Conservation (phyloP, 2,113 vertebrate species). For the Menidia beryllina region DNA sequence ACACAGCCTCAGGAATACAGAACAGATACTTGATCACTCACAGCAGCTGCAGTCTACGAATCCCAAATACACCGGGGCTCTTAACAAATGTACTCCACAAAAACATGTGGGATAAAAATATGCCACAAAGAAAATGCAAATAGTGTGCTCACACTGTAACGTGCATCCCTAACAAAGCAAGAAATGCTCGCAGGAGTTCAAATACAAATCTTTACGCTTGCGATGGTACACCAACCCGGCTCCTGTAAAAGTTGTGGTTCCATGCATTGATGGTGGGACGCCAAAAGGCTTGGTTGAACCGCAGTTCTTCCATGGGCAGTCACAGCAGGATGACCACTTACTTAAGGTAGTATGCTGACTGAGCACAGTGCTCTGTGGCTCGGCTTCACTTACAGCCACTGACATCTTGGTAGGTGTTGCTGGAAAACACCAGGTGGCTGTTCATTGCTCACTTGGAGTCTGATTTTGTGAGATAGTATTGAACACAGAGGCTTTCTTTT, state of each 20-base stretch:
- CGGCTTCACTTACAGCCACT: conserved; percentile 22
- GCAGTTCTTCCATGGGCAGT: conserved; percentile 45
- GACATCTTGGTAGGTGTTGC: neutral
- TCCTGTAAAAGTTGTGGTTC: conserved; percentile 24
- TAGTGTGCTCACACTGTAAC: conserved; percentile 23
- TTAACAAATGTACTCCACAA: conserved; percentile 25
- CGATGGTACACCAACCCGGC: conserved; percentile 13
- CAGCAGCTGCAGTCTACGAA: conserved; percentile 55
- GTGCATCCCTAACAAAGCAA: conserved; percentile 23
- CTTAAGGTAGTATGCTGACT: conserved; percentile 40
- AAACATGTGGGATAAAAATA: conserved; percentile 39
- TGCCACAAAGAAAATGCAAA: conserved; percentile 47
- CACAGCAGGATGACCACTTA: conserved; percentile 40
- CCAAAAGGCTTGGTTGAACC: conserved; percentile 41
- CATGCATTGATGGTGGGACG: conserved; percentile 25
- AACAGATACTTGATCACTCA: conserved; percentile 57
- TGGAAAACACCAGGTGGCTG: conserved; percentile 13
- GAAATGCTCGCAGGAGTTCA: conserved; percentile 4
- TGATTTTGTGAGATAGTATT: neutral
- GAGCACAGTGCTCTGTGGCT: conserved; percentile 46
- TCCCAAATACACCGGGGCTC: conserved; percentile 46
- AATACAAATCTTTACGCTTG: conserved; percentile 19
- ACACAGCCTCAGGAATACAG: conserved; percentile 76
- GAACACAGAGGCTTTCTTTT: conserved; percentile 6
- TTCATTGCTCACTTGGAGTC: neutral